phyloP scores from a whole-genome alignment of 2,113 vertebrate genomes.

The Psittacus erithacus region DNA sequence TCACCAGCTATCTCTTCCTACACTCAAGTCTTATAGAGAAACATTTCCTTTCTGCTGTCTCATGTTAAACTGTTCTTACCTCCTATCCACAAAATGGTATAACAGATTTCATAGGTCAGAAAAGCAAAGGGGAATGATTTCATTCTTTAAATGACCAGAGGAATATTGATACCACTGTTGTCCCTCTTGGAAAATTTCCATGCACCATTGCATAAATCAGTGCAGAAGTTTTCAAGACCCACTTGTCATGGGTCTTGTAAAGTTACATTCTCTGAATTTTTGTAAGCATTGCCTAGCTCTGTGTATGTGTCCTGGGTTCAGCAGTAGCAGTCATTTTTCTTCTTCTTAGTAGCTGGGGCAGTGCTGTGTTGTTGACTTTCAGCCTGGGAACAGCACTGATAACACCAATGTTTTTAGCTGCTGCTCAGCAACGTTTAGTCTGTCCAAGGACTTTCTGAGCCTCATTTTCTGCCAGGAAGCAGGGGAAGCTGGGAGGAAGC shows the following conservation, averaged over 20 bases:
- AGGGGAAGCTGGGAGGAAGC: no score
- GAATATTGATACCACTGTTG: not conserved
- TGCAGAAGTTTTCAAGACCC: not conserved
- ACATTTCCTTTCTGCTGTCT: not conserved
- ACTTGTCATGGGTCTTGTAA: not conserved
- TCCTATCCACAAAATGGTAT: not conserved
- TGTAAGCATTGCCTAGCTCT: not conserved
- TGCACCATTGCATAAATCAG: not conserved
- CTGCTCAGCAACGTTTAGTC: no score
- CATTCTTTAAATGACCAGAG: not conserved
- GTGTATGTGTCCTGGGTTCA: no score
- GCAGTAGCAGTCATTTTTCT: no score
- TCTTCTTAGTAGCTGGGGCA: no score
- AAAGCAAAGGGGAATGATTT: not conserved
- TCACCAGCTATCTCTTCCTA: not conserved
- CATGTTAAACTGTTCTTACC: not conserved
- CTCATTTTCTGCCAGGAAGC: no score
- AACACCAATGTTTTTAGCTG: no score
- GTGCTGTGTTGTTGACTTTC: no score
- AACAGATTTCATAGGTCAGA: not conserved
- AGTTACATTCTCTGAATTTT: not conserved
- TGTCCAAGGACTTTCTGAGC: no score
- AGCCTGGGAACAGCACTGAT: no score
- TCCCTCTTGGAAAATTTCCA: not conserved
- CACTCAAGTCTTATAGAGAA: not conserved